These are phyloP conservation scores for Megaustenia siamemsis DNA, from an alignment of 2,888 invertebrate species.

Conservation along the genomic window DNA sequence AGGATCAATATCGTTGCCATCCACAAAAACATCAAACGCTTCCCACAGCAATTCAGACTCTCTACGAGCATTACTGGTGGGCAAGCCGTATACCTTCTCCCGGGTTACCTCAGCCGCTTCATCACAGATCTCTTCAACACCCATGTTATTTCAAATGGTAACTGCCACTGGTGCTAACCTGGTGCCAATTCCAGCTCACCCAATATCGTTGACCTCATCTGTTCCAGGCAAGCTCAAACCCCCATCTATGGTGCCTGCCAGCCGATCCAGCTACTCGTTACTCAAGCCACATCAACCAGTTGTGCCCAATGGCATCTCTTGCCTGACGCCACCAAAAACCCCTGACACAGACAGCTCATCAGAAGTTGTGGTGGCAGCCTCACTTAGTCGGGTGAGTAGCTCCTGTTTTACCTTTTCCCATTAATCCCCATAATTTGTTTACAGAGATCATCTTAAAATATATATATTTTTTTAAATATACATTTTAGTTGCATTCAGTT, in stretches of 20 bases:
- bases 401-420: background rate
- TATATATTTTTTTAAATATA: too few species aligned
- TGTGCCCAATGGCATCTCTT: slow-evolving; percentile 70
- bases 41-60: slow-evolving; percentile 48
- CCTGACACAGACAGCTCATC: slow-evolving; percentile 67
- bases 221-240: slow-evolving; percentile 31
- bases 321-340: slow-evolving; percentile 76
- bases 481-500: too few species aligned
- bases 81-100: slow-evolving; percentile 51
- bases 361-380: slow-evolving; percentile 60
- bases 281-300: slow-evolving; percentile 40
- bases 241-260: background rate
- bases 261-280: slow-evolving; percentile 41
- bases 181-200: slow-evolving; percentile 43
- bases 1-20: slow-evolving; percentile 2
- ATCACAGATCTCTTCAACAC: slow-evolving; percentile 36
- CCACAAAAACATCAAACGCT: slow-evolving; percentile 30
- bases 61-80: slow-evolving; percentile 53
- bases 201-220: slow-evolving; percentile 38
- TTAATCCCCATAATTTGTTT: too few species aligned
- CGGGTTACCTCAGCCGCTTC: slow-evolving; percentile 30
- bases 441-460: too few species aligned
- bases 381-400: slow-evolving; percentile 55
- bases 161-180: slow-evolving; percentile 45
- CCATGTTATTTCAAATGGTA: slow-evolving; percentile 51